Evolutionary conservation across 2,797 vertebrate species (phyloP).

Genomic region (Numenius phaeopus): DNA sequence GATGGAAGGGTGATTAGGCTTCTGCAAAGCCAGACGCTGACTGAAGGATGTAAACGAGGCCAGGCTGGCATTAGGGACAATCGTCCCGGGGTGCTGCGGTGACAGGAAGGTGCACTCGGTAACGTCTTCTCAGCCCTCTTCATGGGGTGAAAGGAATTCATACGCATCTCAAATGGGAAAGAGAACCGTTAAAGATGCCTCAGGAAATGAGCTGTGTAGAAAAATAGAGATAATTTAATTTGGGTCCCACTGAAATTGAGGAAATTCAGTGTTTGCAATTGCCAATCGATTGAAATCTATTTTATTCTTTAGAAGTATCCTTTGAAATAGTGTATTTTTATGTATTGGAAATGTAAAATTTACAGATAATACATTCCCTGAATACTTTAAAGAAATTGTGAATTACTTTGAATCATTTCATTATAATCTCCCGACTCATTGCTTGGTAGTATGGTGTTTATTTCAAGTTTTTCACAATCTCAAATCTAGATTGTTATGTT

Average conservation of each 20-base stretch:
- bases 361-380: too few species aligned
- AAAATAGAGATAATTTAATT: background rate
- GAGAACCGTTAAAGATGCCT: background rate
- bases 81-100: background rate
- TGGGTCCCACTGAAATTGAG: background rate
- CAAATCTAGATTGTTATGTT: background rate
- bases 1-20: background rate
- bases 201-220: background rate
- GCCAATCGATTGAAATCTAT: background rate
- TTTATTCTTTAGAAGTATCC: background rate
- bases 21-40: background rate
- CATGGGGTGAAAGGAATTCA: background rate
- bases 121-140: background rate
- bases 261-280: background rate
- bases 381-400: background rate
- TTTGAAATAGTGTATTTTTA: background rate
- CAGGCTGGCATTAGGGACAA: background rate
- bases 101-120: background rate
- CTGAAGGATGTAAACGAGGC: background rate
- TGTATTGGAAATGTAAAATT: background rate
- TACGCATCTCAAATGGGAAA: rapidly evolving
- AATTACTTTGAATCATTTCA: background rate
- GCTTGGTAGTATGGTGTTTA: background rate
- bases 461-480: background rate
- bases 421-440: background rate